Evolutionary conservation across 2,113 vertebrate species (phyloP), one percentile per base, ranked within the genome.

Genomic region (Nibea albiflora): DNA sequence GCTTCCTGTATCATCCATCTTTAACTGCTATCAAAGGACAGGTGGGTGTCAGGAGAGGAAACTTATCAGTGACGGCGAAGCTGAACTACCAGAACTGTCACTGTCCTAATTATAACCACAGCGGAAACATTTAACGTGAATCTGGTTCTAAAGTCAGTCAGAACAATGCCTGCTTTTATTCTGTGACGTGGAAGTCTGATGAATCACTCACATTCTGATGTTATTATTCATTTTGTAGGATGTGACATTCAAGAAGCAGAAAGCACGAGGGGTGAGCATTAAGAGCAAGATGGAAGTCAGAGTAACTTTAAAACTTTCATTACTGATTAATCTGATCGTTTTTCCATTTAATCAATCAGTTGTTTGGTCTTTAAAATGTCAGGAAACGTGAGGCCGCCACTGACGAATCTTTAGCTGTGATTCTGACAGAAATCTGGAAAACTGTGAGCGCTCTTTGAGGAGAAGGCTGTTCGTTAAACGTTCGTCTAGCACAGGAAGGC

Each of bases 1-100:
- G 72, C 63, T 76, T 90, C 78, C 84, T 82, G 86, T 46, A 42
- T 19, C 47, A 49, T 42, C 42, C 26, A 24, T 28, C 44, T 79
- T 58, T 24, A 15, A 67, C 10, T 58, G 16, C 26, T 31, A 10
- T 62, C 50, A 68, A 42, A 62, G 53, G 2, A 35, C 52, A 50
- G 19, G 61, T 68, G 49, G n/a, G 65, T 61, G 24, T 26, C 24
- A 2, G 28, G 35, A 35, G 35, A 35, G 35, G 58, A 19, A 56
- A 46, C 10, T 39, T 53, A 1, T 19, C 24, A 15, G 11, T 31
- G 52, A 47, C 3, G 0, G 16, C 14, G 53, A 46, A 17, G 19
- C 11, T 17, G 10, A 54, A 69, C 39, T 3, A 14, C 19, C 35
- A 44, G n/a, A n/a, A 19, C 44, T 28, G 11, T 35, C 1, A 7